phyloP scores from a whole-genome alignment of 1,140 invertebrate genomes.

The Aricia agestis region DNA sequence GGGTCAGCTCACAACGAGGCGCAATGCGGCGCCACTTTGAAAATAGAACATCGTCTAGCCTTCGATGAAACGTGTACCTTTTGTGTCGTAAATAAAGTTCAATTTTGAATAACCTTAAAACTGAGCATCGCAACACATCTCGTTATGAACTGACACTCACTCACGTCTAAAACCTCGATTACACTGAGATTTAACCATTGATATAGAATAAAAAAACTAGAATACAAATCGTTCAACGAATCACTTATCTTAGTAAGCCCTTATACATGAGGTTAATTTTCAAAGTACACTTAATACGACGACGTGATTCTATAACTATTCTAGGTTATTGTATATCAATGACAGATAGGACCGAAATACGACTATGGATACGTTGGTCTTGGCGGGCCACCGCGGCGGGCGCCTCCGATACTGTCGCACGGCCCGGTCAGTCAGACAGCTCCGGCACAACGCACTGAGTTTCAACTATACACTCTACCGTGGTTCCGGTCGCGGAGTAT shows the following conservation, averaged over 20 bases:
- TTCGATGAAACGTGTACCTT: too few species aligned
- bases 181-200: conserved; percentile 18
- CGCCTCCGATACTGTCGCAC: not conserved
- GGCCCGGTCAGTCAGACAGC: not conserved
- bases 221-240: conserved; percentile 12
- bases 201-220: conserved; percentile 11
- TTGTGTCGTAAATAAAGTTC: too few species aligned
- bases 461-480: conserved; percentile 48
- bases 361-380: conserved; percentile 17
- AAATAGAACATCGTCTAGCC: too few species aligned
- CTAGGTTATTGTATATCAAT: conserved; percentile 11
- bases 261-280: conserved; percentile 10
- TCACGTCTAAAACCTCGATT: conserved; percentile 11
- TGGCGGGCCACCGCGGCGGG: not conserved
- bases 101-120: too few species aligned
- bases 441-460: conserved; percentile 60
- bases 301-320: conserved; percentile 6
- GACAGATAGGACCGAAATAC: conserved; percentile 4
- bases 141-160: not conserved
- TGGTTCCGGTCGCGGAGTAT: conserved; percentile 38
- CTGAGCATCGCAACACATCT: too few species aligned
- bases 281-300: conserved; percentile 5
- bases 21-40: too few species aligned
- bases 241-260: conserved; percentile 14
- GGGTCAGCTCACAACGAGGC: too few species aligned